These are phyloP conservation scores for Rhaphigaster nebulosa DNA, from an alignment of 2,888 invertebrate species.

Conservation along the genomic window DNA sequence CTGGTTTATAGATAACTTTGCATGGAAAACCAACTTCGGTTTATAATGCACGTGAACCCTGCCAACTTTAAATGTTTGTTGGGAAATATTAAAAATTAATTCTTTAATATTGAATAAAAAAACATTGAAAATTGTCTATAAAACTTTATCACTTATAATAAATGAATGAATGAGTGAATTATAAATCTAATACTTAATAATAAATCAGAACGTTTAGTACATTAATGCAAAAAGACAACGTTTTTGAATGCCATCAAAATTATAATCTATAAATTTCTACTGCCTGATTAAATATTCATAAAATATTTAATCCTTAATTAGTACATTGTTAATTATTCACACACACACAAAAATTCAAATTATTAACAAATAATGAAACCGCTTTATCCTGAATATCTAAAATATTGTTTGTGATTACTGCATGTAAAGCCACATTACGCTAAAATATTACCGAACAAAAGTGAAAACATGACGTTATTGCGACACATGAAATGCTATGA, in stretches of 20 bases:
- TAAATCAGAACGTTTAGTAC: no score
- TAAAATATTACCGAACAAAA: constrained; percentile 36
- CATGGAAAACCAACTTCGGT: neutral
- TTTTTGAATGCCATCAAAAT: neutral
- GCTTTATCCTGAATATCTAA: neutral
- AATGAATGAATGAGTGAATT: no score
- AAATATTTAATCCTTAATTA: neutral
- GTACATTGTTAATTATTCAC: neutral
- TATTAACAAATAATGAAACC: neutral
- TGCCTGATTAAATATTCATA: neutral
- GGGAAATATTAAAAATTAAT: no score
- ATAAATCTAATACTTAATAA: no score
- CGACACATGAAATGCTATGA: neutral
- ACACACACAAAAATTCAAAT: neutral
- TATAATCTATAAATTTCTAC: neutral
- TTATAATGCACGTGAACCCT: neutral
- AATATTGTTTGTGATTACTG: neutral
- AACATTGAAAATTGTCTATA: no score
- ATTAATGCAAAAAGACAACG: no score
- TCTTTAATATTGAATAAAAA: no score
- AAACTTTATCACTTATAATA: no score
- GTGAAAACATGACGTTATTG: constrained; percentile 31
- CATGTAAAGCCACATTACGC: constrained; percentile 25
- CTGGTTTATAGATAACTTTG: neutral
- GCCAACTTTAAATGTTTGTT: neutral